Evolutionary conservation across 2,797 vertebrate genomes (phyloP).

Genomic region (Clarias laeviceps): DNA sequence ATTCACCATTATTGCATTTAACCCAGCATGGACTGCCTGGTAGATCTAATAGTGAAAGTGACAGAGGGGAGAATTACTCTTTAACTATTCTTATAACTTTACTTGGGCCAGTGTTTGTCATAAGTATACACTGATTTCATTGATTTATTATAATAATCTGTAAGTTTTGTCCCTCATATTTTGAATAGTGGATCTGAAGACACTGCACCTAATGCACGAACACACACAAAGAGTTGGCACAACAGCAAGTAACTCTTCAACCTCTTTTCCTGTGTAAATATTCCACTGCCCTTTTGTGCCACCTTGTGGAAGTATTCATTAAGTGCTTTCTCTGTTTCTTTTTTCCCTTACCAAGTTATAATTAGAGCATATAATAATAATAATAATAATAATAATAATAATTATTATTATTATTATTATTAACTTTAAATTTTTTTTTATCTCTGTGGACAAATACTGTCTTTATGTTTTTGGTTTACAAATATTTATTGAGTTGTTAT

Average conservation of each 20-base stretch:
- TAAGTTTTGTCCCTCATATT: not conserved
- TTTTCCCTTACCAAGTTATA: not conserved
- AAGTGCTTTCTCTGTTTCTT: not conserved
- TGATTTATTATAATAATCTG: not conserved
- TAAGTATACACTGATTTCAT: too few species aligned
- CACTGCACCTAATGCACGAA: not conserved
- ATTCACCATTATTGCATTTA: slow-evolving; percentile 58
- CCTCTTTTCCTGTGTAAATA: not conserved
- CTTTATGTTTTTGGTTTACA: not conserved
- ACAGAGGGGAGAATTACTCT: not conserved
- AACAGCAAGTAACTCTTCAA: not conserved
- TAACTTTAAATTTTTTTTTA: not conserved
- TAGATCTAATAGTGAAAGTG: slow-evolving; percentile 55
- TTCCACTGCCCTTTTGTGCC: not conserved
- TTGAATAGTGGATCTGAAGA: not conserved
- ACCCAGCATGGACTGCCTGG: slow-evolving; percentile 37
- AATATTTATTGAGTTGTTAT: not conserved
- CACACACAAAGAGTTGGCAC: not conserved
- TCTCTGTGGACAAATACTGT: not conserved
- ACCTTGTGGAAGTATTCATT: not conserved
- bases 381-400: too few species aligned
- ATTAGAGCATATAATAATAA: not conserved
- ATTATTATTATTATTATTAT: too few species aligned
- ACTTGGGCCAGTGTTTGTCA: not conserved
- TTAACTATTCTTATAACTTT: not conserved